Conservation (phyloP, 1,140 invertebrate species). For the Tachypleus tridentatus region DNA sequence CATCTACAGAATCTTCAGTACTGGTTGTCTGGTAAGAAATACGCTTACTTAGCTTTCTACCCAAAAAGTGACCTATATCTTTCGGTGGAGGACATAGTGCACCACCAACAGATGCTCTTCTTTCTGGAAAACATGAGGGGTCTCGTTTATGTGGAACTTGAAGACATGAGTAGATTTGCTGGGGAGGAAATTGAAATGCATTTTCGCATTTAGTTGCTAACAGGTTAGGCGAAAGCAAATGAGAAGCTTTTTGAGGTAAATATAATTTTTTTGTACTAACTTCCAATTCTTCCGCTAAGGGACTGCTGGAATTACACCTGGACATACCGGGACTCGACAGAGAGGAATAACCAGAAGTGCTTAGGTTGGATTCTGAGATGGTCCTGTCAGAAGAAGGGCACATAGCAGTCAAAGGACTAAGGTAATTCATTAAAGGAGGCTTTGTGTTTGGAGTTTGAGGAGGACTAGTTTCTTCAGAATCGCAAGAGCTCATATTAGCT, state of each 20-base stretch:
- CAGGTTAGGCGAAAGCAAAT: not conserved
- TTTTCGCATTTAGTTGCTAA: not conserved
- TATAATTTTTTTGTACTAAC: not conserved
- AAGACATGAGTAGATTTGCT: not conserved
- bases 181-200: not conserved
- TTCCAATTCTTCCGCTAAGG: constrained; percentile 1
- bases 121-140: not conserved
- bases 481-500: constrained; percentile 53
- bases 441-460: constrained; percentile 17
- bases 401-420: not conserved
- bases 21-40: constrained; percentile 24
- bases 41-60: not conserved
- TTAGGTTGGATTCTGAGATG: constrained; percentile 17
- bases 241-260: not conserved
- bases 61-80: not conserved
- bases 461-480: constrained; percentile 52
- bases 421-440: not conserved
- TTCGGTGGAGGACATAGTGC: not conserved
- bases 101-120: not conserved
- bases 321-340: constrained; percentile 13
- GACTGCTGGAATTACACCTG: constrained; percentile 15
- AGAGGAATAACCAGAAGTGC: constrained; percentile 18
- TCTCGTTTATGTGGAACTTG: not conserved
- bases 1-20: constrained; percentile 50
- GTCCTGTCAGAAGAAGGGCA: constrained; percentile 3